These are phyloP conservation scores for Nasonia longicornis DNA, from an alignment of 1,140 invertebrate species.

Conservation along the genomic window DNA sequence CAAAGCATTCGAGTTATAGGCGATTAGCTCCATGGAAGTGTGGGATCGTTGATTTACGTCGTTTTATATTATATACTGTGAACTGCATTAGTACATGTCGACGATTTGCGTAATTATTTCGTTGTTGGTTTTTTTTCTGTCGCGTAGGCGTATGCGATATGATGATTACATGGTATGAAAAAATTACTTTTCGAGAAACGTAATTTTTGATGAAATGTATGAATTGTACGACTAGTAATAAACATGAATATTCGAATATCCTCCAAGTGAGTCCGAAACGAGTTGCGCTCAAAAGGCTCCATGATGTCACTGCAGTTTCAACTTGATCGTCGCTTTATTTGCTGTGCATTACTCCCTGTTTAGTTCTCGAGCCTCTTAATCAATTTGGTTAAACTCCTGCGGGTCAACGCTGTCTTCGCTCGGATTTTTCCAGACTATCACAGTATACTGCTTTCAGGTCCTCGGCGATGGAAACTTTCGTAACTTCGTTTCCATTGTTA, in stretches of 20 bases:
- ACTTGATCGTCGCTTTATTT: background rate
- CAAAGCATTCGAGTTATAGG: conserved; percentile 24
- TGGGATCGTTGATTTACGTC: too few relatives aligned
- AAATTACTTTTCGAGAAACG: background rate
- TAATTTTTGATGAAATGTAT: background rate
- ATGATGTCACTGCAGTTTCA: background rate
- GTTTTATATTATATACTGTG: background rate
- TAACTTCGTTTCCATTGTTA: too few relatives aligned
- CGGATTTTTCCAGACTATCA: background rate
- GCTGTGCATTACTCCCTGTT: background rate
- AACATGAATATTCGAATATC: conserved; percentile 10
- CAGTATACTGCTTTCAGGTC: background rate
- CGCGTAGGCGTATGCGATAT: background rate
- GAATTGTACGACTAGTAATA: background rate
- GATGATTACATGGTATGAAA: background rate
- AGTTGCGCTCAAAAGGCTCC: conserved; percentile 6
- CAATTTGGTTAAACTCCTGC: background rate
- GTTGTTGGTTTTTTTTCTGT: background rate
- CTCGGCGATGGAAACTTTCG: too few relatives aligned
- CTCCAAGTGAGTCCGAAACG: background rate
- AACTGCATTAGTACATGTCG: conserved; percentile 6
- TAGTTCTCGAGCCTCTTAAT: conserved; percentile 12
- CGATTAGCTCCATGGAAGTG: too few relatives aligned
- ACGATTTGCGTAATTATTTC: background rate
- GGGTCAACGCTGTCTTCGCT: background rate